Percentiles rank a stretch among this genome's conserved stretches.
These are phyloP conservation scores for Anabacerthia variegaticeps DNA, from an alignment of 2,797 vertebrate species.

Conservation along the genomic window DNA sequence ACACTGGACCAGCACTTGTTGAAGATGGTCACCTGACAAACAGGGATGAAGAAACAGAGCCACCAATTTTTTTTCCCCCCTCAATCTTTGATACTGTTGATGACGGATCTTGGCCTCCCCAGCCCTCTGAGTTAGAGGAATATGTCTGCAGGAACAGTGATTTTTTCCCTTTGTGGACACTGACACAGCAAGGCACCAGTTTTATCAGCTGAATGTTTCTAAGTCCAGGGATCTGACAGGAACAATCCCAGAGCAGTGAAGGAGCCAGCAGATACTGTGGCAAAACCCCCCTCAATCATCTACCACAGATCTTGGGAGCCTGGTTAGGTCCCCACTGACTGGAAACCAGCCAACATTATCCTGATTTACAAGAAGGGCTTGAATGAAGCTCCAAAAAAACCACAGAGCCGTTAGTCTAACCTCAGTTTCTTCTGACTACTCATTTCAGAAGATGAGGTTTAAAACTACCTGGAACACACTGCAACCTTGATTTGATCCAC, in stretches of 20 bases:
- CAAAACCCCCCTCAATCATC: background rate
- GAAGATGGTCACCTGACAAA: background rate
- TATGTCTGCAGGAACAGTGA: background rate
- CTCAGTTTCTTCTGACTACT: background rate
- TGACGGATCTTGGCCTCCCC: background rate
- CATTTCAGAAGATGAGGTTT: background rate
- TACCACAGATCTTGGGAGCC: background rate
- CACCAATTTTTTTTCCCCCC: background rate
- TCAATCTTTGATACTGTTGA: background rate
- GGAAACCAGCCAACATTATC: background rate
- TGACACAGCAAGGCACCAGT: background rate
- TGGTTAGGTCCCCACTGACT: background rate
- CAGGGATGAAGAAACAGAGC: background rate
- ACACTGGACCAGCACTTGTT: background rate
- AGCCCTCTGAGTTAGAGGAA: background rate
- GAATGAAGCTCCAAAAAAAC: background rate
- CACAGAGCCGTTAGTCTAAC: background rate
- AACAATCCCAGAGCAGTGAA: background rate
- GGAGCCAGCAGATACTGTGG: background rate
- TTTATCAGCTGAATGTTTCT: accelerated
- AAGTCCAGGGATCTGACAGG: background rate
- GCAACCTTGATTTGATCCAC: background rate
- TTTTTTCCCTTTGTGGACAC: background rate
- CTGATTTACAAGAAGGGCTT: background rate
- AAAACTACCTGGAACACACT: background rate